Evolutionary conservation across 2,888 invertebrate species (phyloP).

Genomic region (Drosophila buzzatii): DNA sequence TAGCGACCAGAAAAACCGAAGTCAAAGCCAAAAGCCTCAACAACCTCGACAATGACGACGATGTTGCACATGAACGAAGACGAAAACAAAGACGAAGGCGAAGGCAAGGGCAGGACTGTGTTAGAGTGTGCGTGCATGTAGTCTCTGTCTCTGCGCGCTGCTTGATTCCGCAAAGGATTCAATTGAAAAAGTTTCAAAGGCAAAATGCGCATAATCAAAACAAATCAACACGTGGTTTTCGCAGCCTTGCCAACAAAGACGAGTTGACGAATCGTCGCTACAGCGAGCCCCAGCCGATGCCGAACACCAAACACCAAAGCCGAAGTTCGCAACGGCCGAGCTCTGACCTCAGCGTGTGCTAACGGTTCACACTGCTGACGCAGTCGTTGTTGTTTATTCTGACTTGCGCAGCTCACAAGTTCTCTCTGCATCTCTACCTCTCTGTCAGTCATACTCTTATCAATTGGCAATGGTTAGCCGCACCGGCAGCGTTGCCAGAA

Average conservation of each 20-base stretch:
- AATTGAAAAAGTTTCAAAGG: slow-evolving; percentile 64
- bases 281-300: slow-evolving; percentile 2
- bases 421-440: slow-evolving; percentile 4
- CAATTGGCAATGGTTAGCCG: slow-evolving; percentile 5
- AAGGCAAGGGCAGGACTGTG: neutral
- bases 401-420: slow-evolving; percentile 28
- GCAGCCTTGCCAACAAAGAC: slow-evolving; percentile 41
- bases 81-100: slow-evolving; percentile 7
- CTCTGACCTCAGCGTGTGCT: slow-evolving; percentile 36
- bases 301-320: neutral
- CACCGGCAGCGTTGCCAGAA: slow-evolving; percentile 25
- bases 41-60: slow-evolving; percentile 52
- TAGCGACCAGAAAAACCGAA: slow-evolving; percentile 21
- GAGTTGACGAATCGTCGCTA: slow-evolving; percentile 20
- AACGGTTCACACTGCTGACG: slow-evolving; percentile 37
- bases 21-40: slow-evolving; percentile 42
- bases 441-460: neutral
- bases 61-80: slow-evolving; percentile 32
- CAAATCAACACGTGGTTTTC: slow-evolving; percentile 85
- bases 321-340: slow-evolving; percentile 15
- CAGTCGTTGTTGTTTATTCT: slow-evolving; percentile 39
- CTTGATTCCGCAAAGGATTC: slow-evolving; percentile 62
- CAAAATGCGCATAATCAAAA: slow-evolving; percentile 84
- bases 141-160: slow-evolving; percentile 9
- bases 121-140: neutral